Evolutionary conservation across 2,888 invertebrate genomes (phyloP).

Genomic region (Sinotaia quadrata): DNA sequence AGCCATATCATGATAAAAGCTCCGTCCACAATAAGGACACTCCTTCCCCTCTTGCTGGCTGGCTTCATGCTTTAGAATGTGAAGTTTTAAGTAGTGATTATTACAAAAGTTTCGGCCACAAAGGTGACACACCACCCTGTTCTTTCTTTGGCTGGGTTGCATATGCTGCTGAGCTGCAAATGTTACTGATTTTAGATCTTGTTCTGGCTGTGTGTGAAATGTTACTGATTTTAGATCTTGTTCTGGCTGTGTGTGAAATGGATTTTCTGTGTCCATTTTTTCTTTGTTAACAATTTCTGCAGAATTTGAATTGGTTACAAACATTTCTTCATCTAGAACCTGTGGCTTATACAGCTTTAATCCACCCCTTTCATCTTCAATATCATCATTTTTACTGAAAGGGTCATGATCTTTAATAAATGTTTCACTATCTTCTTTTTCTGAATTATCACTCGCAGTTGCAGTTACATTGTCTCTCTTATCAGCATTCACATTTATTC

Average conservation of each 20-base stretch:
- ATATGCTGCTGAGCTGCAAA: neutral
- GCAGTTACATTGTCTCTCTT: neutral
- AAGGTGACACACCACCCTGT: neutral
- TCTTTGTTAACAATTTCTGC: too few species aligned
- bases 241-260: too few species aligned
- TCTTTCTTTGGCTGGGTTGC: neutral
- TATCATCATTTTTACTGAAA: too few species aligned
- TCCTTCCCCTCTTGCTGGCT: neutral
- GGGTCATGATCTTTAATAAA: too few species aligned
- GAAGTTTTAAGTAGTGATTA: neutral
- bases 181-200: too few species aligned
- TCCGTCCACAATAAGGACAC: neutral
- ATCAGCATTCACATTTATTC: neutral
- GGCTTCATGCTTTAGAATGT: neutral
- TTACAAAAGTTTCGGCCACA: neutral
- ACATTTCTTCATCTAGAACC: neutral
- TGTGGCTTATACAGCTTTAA: neutral
- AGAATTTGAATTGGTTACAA: too few species aligned
- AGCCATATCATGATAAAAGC: neutral
- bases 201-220: too few species aligned
- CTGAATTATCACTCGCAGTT: neutral
- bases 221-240: too few species aligned
- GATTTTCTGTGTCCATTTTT: too few species aligned
- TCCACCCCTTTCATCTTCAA: neutral
- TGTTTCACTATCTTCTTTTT: too few species aligned